Base-by-base conservation (phyloP, 2,888 invertebrate genomes). In the Luffia ferchaultella region DNA sequence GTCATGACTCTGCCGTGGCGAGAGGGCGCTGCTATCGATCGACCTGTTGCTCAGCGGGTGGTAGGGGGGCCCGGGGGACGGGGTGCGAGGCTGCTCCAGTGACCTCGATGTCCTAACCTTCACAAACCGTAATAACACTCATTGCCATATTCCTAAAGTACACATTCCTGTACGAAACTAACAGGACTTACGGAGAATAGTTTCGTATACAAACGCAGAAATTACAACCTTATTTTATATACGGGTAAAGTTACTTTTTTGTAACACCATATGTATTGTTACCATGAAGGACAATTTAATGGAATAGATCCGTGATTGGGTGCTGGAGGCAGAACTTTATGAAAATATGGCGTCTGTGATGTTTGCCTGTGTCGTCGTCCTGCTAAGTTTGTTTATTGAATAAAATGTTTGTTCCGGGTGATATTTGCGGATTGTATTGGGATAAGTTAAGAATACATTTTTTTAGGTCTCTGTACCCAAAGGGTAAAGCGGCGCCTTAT, bases 1-100 rank as follows among this genome's bases (percentile, higher is more conserved):
- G 53, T 50, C 44, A 44, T 15, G 30, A 54, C 59, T 54, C 53
- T 51, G 46, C 52, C 51, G 48, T 30, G 12, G 30, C 45, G 68
- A 75, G 72, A 67, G 69, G 74, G 67, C 73, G 70, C 62, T 56
- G 53, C 60, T 60, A 68, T 72, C 72, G 60, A 73, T 72, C 62
- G 57, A 73, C 74, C 67, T 73, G 74, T 73, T 73, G 70, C 68
- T 56, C 44, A 55, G 60, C 57, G 58, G 60, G 55, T 55, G 56
- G 17, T n/a, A 5, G 43, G 12, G 30, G 30, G 30, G 12, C 30
- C 59, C 56, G 58, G 60, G 55, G 55, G 55, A n/a, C 43, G 16
- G 7, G 5, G 43, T 55, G 47, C 16, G 57, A 57, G 51, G 45
- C 51, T 67, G 70, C 61, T 67, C 73, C 58, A 71, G 62, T 73